These are phyloP conservation scores for Nixonia krombeini DNA, from an alignment of 1,140 invertebrate genomes.

Conservation along the genomic window DNA sequence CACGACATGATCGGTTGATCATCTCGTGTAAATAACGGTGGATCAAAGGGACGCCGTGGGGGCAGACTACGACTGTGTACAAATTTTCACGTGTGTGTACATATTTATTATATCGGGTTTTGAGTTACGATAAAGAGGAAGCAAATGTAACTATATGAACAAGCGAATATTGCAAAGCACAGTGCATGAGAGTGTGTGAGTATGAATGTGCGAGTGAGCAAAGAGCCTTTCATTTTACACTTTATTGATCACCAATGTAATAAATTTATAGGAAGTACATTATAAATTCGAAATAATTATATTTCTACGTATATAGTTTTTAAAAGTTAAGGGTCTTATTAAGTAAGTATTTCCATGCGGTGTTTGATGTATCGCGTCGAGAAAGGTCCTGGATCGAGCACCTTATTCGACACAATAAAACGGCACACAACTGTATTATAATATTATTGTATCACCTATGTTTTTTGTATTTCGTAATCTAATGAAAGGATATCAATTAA, in stretches of 20 bases:
- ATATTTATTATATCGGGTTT: constrained; percentile 43
- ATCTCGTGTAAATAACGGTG: constrained; percentile 14
- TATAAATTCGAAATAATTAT: constrained; percentile 68
- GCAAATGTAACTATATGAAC: constrained; percentile 10
- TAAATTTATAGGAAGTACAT: constrained; percentile 59
- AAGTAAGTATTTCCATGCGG: constrained; percentile 60
- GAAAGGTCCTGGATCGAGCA: constrained; percentile 51
- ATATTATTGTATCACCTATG: constrained; percentile 66
- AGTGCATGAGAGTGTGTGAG: constrained; percentile 8
- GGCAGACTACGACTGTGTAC: constrained; percentile 36
- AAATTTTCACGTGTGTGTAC: constrained; percentile 49
- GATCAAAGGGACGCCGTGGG: constrained; percentile 10
- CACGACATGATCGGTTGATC: no score
- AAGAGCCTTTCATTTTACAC: constrained; percentile 59
- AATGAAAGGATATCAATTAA: constrained; percentile 65
- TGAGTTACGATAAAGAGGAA: constrained; percentile 20
- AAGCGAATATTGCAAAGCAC: constrained; percentile 6
- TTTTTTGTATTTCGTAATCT: constrained; percentile 71
- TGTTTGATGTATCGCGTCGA: constrained; percentile 57
- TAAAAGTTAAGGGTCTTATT: constrained; percentile 58
- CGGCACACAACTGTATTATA: constrained; percentile 66
- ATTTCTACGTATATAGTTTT: constrained; percentile 66
- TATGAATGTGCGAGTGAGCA: constrained; percentile 23
- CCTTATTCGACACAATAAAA: constrained; percentile 60
- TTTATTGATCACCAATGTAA: constrained; percentile 62